phyloP scores from a whole-genome alignment of 2,113 vertebrate genomes.

The Varanus salvator region DNA sequence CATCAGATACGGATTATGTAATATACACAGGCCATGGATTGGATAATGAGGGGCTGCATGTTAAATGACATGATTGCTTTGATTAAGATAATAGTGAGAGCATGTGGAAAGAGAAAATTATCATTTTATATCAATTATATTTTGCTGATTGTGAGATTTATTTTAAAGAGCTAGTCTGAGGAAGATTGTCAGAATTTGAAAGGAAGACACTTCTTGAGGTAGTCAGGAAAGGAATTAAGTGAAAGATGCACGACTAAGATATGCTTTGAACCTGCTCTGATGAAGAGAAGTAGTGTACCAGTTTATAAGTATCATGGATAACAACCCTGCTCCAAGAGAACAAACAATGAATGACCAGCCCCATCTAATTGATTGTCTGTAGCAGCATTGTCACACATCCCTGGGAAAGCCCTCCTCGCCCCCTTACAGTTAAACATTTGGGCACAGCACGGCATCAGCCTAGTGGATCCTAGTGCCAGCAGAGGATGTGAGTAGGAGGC shows the following conservation, averaged over 20 bases:
- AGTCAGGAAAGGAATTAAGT: conserved; percentile 14
- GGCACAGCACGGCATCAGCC: neutral
- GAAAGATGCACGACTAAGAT: neutral
- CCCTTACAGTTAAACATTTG: neutral
- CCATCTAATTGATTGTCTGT: neutral
- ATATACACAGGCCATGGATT: conserved; percentile 67
- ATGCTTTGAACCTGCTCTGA: neutral
- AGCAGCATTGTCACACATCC: neutral
- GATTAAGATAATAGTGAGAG: conserved; percentile 72
- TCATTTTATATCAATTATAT: conserved; percentile 59
- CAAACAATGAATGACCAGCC: neutral
- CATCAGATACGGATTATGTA: conserved; percentile 55
- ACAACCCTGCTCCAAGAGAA: too few relatives aligned
- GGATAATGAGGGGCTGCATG: conserved; percentile 66
- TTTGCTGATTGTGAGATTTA: conserved; percentile 72
- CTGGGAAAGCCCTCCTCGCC: neutral
- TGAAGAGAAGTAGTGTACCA: neutral
- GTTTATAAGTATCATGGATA: neutral
- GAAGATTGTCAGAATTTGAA: conserved; percentile 60
- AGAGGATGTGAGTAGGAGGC: too few relatives aligned
- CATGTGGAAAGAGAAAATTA: conserved; percentile 70
- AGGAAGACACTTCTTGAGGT: conserved; percentile 4
- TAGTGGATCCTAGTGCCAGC: neutral
- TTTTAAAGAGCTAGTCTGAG: conserved; percentile 67
- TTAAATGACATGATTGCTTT: conserved; percentile 68